These are phyloP conservation scores for Drosophila rufa DNA, from an alignment of 1,140 invertebrate genomes.

Conservation along the genomic window DNA sequence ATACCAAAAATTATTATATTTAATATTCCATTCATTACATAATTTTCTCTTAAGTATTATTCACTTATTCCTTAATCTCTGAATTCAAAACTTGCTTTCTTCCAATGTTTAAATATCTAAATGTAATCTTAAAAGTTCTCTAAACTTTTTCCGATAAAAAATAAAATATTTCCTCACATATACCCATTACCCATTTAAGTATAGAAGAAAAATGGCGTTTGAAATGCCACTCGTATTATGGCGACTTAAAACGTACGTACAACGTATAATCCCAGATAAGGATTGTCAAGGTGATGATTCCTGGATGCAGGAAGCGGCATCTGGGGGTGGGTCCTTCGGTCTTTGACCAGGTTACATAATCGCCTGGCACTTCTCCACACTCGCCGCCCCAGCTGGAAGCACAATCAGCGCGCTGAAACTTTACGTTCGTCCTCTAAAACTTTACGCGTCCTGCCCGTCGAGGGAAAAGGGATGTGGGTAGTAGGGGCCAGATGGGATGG, in stretches of 20 bases:
- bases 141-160: background rate
- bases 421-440: constrained; percentile 76
- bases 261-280: constrained; percentile 11
- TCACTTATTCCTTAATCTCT: background rate
- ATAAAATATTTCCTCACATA: background rate
- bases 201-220: background rate
- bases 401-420: constrained; percentile 75
- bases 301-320: background rate
- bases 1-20: background rate
- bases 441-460: constrained; percentile 60
- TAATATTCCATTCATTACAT: background rate
- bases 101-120: background rate
- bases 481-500: constrained; percentile 7
- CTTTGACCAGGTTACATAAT: constrained; percentile 57
- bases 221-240: background rate
- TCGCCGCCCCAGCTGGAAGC: constrained; percentile 28
- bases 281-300: constrained; percentile 14
- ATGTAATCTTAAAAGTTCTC: background rate
- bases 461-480: constrained; percentile 8
- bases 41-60: background rate
- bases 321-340: constrained; percentile 1
- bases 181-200: background rate
- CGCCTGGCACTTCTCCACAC: constrained; percentile 29
- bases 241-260: background rate
- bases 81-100: too few relatives aligned